Percentiles rank a stretch among this genome's conserved stretches.
Conservation (phyloP, 2,888 invertebrate genomes). For the Creontiades dilutus region DNA sequence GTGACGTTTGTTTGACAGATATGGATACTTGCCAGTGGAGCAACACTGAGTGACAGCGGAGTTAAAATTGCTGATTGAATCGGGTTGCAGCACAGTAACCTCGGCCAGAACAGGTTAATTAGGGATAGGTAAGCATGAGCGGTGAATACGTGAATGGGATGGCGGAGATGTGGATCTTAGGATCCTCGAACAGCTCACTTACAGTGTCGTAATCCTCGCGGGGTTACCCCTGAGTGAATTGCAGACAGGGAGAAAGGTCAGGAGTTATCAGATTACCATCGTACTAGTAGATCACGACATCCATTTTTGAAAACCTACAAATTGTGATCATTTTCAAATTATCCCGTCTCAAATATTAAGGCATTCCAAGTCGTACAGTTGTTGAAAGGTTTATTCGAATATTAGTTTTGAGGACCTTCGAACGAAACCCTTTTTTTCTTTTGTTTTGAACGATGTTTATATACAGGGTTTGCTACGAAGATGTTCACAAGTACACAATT, state of each 20-base stretch:
- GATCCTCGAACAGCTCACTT: neutral
- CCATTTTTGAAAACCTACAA: neutral
- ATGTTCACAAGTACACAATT: too few species aligned
- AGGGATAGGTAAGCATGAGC: neutral
- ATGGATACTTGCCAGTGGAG: too few species aligned
- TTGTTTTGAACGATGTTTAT: too few species aligned
- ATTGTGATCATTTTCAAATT: neutral
- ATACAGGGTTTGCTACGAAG: too few species aligned
- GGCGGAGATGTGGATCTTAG: neutral
- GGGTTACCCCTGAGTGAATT: neutral
- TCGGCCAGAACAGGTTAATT: too few species aligned
- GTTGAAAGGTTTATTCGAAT: too few species aligned
- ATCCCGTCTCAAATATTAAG: too few species aligned
- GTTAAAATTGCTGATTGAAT: neutral
- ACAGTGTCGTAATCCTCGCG: neutral
- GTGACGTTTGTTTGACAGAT: too few species aligned
- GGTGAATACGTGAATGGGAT: neutral
- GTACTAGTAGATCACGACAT: neutral
- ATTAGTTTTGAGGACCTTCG: too few species aligned
- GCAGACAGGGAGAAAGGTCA: neutral
- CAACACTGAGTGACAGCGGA: neutral
- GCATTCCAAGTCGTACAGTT: too few species aligned
- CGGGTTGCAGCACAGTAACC: neutral
- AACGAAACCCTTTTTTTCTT: too few species aligned
- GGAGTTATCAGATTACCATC: neutral